Percentiles rank a stretch among this genome's conserved stretches.
These are phyloP conservation scores for Phanerotoma sp. DNA, from an alignment of 2,888 invertebrate species.

Conservation along the genomic window DNA sequence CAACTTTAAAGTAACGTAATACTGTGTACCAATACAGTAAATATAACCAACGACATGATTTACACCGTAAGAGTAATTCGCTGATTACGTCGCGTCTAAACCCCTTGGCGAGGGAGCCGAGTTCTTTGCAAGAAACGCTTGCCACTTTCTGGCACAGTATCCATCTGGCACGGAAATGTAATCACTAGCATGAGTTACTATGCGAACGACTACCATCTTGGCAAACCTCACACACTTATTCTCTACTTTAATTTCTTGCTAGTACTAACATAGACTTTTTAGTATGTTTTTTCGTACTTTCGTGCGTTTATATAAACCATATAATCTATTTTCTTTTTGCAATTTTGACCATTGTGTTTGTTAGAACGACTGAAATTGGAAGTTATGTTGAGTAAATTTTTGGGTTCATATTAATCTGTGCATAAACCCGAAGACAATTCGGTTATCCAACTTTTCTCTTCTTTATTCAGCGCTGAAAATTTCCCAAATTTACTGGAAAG, in stretches of 20 bases:
- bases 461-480: too few species aligned
- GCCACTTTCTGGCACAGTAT: slow-evolving; percentile 45
- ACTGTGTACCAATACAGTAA: background rate
- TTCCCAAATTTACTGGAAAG: too few species aligned
- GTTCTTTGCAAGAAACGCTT: slow-evolving; percentile 21
- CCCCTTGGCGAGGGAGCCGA: background rate
- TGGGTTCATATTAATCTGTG: too few species aligned
- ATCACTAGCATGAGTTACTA: slow-evolving; percentile 45
- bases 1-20: too few species aligned
- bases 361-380: too few species aligned
- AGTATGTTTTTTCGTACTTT: slow-evolving; percentile 14
- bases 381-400: too few species aligned
- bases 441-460: too few species aligned
- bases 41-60: background rate
- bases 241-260: slow-evolving; percentile 2
- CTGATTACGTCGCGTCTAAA: slow-evolving; percentile 3
- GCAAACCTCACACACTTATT: slow-evolving; percentile 23
- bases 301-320: background rate
- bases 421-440: too few species aligned
- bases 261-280: slow-evolving; percentile 13
- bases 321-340: slow-evolving; percentile 7
- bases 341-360: too few species aligned
- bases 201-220: slow-evolving; percentile 31
- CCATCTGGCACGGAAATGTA: slow-evolving; percentile 47
- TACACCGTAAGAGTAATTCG: slow-evolving; percentile 16